phyloP scores from a whole-genome alignment of 2,113 vertebrate genomes.

The Gymnarchus niloticus region DNA sequence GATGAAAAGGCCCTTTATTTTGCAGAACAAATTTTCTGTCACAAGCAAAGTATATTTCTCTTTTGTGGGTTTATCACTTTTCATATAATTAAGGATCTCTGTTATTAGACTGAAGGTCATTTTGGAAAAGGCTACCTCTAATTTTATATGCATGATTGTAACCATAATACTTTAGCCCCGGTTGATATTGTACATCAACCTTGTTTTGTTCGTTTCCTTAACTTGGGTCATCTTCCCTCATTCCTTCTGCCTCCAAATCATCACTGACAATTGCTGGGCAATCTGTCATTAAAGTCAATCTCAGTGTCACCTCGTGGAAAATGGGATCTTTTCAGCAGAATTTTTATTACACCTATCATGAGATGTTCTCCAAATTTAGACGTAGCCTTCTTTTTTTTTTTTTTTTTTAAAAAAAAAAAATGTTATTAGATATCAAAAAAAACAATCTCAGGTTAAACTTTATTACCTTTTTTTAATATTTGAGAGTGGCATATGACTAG shows the following conservation, averaged over 20 bases:
- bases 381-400: neutral
- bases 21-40: constrained; percentile 21
- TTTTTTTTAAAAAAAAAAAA: no score
- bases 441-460: neutral
- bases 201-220: neutral
- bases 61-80: constrained; percentile 21
- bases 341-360: no score
- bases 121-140: constrained; percentile 64
- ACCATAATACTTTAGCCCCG: constrained; percentile 36
- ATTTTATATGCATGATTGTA: constrained; percentile 44
- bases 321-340: neutral
- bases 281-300: neutral
- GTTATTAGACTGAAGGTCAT: constrained; percentile 43
- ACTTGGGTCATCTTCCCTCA: neutral
- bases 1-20: constrained; percentile 26
- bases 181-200: constrained; percentile 42
- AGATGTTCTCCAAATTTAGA: neutral
- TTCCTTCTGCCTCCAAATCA: neutral
- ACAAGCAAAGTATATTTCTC: neutral
- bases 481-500: neutral
- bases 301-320: neutral
- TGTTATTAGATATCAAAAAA: neutral
- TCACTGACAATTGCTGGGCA: neutral
- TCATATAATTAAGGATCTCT: constrained; percentile 33
- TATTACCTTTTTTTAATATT: neutral